Conservation (phyloP, 1,140 invertebrate genomes). For the Lordiphosa collinella region DNA sequence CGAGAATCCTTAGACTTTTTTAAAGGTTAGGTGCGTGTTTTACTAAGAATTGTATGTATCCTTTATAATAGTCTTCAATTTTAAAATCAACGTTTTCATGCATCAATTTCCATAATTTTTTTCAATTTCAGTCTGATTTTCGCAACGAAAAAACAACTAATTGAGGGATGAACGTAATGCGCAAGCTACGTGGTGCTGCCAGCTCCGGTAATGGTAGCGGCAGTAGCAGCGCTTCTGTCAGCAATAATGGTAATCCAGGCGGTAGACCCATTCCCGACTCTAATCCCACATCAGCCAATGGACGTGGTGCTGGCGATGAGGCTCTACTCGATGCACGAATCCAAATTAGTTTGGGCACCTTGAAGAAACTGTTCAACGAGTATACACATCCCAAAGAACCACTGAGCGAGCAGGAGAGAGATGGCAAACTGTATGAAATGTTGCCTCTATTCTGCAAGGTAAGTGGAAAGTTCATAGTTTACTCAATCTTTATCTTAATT, state of each 20-base stretch:
- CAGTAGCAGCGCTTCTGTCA: constrained; percentile 43
- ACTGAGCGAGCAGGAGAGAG: constrained; percentile 90
- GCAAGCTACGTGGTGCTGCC: constrained; percentile 87
- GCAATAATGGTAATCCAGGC: constrained; percentile 24
- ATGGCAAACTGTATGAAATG: constrained; percentile 98
- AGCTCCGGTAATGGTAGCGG: constrained; percentile 35
- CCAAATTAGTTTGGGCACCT: constrained; percentile 94
- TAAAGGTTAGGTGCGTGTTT: neutral
- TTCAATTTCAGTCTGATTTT: constrained; percentile 35
- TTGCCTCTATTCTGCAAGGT: constrained; percentile 99
- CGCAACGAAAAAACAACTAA: constrained; percentile 1
- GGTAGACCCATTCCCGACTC: constrained; percentile 55
- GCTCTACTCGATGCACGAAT: constrained; percentile 86
- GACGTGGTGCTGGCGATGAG: constrained; percentile 65
- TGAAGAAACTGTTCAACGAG: constrained; percentile 97
- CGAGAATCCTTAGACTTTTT: too few species aligned
- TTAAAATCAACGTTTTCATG: too few species aligned
- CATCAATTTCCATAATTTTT: too few species aligned
- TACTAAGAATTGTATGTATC: too few species aligned
- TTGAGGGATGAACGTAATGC: constrained; percentile 89
- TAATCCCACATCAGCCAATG: constrained; percentile 33
- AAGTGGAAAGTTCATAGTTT: constrained; percentile 38
- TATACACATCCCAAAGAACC: constrained; percentile 92
- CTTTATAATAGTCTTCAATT: too few species aligned
- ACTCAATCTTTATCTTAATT: neutral